Percentiles rank a stretch among this genome's conserved stretches.
These are phyloP conservation scores for Galeopterus variegatus DNA, from an alignment of 2,113 vertebrate species.

Conservation along the genomic window DNA sequence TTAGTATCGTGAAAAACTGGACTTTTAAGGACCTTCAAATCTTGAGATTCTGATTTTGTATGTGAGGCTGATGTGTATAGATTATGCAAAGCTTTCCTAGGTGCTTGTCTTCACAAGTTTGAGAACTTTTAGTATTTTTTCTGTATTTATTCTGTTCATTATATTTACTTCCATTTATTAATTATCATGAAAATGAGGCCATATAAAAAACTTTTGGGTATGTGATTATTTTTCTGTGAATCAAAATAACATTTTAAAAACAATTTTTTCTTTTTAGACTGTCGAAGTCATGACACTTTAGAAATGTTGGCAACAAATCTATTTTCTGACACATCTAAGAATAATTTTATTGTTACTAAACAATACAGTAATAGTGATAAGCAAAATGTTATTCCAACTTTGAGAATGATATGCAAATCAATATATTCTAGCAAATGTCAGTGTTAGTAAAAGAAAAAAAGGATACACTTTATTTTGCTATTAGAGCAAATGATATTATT, in stretches of 20 bases:
- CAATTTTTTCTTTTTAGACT: conserved; percentile 16
- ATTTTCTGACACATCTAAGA: background rate
- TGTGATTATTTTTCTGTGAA: background rate
- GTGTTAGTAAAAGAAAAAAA: conserved; percentile 71
- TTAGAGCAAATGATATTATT: conserved; percentile 46
- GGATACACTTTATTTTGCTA: background rate
- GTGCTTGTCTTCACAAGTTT: conserved; percentile 23
- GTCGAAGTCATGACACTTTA: conserved; percentile 36
- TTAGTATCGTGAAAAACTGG: background rate
- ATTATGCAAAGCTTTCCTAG: background rate
- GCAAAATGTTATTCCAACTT: background rate
- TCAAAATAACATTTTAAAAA: conserved; percentile 55
- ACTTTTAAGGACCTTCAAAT: conserved; percentile 54
- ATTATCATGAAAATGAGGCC: background rate
- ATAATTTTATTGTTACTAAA: conserved; percentile 46
- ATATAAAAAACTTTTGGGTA: background rate
- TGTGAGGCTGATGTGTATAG: background rate
- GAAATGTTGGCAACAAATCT: conserved; percentile 48
- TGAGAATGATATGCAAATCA: conserved; percentile 40
- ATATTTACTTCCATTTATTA: conserved; percentile 45
- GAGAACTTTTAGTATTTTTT: conserved; percentile 28
- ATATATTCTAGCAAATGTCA: conserved; percentile 4
- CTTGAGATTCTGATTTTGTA: conserved; percentile 36
- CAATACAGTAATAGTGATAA: background rate
- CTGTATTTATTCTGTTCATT: conserved; percentile 18